Evolutionary conservation across 1,140 invertebrate species (phyloP), one percentile per base, ranked within the genome.

Genomic region (Drosophila triauraria): DNA sequence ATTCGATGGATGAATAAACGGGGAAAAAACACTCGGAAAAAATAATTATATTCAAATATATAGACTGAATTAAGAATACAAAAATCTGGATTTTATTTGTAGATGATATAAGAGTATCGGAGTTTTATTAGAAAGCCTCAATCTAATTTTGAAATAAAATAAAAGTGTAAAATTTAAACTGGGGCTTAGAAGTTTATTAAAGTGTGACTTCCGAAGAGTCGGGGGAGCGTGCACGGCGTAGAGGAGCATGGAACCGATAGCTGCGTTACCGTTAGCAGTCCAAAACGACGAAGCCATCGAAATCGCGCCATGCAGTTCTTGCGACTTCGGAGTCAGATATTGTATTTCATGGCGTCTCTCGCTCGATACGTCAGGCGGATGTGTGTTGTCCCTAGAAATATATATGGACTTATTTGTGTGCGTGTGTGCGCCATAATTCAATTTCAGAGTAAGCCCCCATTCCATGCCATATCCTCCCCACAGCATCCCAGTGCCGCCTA

Each of bases 281-380:
- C 60, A 77, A 77, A 74, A 69, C 80, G 59, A 38, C 71, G 80
- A 82, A 82, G 74, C 74, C 77, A 58, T 78, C 74, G 68, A 76
- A 75, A 78, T 72, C 53, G 80, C 76, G 83, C 82, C 86, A 78
- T 87, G 83, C 84, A 86, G 79, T 79, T 77, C 67, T 68, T 67
- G 38, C 67, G 70, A 85, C 83, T 72, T 70, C 64, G 54, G 64
- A 83, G 77, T 87, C 84, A 83, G 84, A 88, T 88, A 88, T 77
- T 68, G 74, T 77, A 77, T 88, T 88, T 90, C 84, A 88, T 79
- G 82, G 68, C 84, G 80, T 84, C 77, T 84, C 77, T 88, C 84
- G 84, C 84, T 87, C 84, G 84, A 88, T 88, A 81, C 90, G 85
- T 88, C 81, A 78, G 65, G 61, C 62, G 46, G 64, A n/a, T 63